A percentile compares a stretch with the other conserved stretches of the same genome.
Evolutionary conservation across 2,113 vertebrate genomes (phyloP).

Genomic region (Leptosomus discolor): DNA sequence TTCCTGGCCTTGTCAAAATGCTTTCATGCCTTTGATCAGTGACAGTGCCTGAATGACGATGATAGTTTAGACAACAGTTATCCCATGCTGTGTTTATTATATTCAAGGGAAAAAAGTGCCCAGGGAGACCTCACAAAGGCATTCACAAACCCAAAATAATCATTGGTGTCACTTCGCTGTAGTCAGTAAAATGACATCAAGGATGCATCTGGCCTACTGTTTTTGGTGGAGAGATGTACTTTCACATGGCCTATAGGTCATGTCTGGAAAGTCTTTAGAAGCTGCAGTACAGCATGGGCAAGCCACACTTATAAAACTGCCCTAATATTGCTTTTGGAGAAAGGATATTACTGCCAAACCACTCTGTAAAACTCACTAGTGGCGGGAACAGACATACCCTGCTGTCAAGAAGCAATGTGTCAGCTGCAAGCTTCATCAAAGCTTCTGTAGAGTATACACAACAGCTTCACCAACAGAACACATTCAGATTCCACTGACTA

Average conservation of each 20-base stretch:
- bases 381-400: not conserved
- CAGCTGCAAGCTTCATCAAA: not conserved
- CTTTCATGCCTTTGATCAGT: not conserved
- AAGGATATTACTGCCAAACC: not conserved
- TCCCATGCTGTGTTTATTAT: not conserved
- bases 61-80: not conserved
- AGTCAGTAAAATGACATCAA: not conserved
- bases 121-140: not conserved
- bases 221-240: slow-evolving; percentile 8
- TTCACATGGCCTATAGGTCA: slow-evolving; percentile 39
- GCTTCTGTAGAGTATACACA: not conserved
- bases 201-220: not conserved
- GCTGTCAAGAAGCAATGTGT: not conserved
- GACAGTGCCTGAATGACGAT: not conserved
- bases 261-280: slow-evolving; percentile 27
- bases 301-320: not conserved
- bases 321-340: not conserved
- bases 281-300: not conserved
- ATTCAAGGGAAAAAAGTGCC: not conserved
- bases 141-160: not conserved
- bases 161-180: not conserved
- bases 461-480: not conserved
- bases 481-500: not conserved
- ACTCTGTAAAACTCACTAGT: not conserved
- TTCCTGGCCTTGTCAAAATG: not conserved